Evolutionary conservation across 2,888 invertebrate genomes (phyloP).

Genomic region (Agrilus biguttatus): DNA sequence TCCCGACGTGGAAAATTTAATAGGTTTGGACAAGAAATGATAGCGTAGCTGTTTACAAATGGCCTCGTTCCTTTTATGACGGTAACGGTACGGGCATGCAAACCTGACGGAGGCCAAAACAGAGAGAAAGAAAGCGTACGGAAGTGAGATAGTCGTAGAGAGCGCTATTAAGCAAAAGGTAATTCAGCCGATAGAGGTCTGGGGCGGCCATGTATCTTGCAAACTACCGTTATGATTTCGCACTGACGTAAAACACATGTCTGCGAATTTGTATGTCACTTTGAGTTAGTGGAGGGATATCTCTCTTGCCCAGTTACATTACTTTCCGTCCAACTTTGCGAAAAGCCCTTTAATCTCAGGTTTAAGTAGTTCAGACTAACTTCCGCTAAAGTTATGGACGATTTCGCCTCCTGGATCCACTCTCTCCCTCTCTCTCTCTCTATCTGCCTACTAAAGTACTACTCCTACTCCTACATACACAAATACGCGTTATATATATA

Average conservation of each 20-base stretch:
- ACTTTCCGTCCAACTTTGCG: conserved; percentile 25
- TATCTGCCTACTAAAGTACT: too few relatives aligned
- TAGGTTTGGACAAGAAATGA: too few relatives aligned
- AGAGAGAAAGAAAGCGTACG: background rate
- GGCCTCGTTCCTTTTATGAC: background rate
- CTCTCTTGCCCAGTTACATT: conserved; percentile 28
- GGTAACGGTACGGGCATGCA: conserved; percentile 1
- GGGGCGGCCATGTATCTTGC: conserved; percentile 23
- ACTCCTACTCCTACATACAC: too few relatives aligned
- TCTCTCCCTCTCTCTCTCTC: too few relatives aligned
- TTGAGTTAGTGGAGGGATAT: conserved; percentile 34
- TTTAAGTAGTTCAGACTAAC: conserved; percentile 31
- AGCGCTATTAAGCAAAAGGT: conserved; percentile 4
- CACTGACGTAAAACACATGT: conserved; percentile 30
- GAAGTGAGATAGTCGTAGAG: background rate
- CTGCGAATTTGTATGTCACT: conserved; percentile 30
- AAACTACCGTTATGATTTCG: conserved; percentile 24
- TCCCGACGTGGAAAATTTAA: too few relatives aligned
- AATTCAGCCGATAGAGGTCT: conserved; percentile 8
- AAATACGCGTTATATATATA: too few relatives aligned
- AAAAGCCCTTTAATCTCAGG: conserved; percentile 33
- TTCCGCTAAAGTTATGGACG: conserved; percentile 31
- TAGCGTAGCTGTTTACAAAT: too few relatives aligned
- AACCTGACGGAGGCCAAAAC: conserved; percentile 1
- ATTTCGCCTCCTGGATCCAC: conserved; percentile 8